These are phyloP conservation scores for Calypte anna DNA, from an alignment of 2,113 vertebrate species.

Conservation along the genomic window DNA sequence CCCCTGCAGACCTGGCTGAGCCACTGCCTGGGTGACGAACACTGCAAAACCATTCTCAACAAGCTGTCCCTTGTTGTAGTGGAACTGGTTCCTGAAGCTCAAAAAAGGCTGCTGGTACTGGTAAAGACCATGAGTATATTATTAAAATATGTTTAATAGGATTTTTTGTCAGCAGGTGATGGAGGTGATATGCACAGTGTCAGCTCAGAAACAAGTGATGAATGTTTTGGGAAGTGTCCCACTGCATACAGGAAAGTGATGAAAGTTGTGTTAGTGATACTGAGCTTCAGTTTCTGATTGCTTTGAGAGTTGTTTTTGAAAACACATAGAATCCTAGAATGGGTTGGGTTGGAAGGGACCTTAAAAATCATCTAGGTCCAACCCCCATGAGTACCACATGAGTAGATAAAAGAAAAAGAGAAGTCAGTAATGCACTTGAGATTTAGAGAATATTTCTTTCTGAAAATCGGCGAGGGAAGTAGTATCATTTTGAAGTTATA, in stretches of 20 bases:
- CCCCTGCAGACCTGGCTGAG: background rate
- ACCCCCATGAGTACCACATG: too few species aligned
- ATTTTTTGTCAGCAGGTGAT: background rate
- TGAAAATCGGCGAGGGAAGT: background rate
- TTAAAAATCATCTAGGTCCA: too few species aligned
- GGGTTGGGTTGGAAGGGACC: too few species aligned
- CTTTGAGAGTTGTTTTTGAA: background rate
- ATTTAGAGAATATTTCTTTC: background rate
- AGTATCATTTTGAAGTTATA: background rate
- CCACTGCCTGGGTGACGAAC: background rate
- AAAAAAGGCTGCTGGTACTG: background rate
- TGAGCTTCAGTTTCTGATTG: background rate
- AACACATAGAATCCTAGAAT: background rate
- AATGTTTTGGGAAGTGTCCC: background rate
- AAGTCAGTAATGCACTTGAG: background rate
- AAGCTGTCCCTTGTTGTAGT: background rate
- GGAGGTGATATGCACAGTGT: background rate
- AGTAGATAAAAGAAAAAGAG: background rate
- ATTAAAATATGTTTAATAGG: accelerated
- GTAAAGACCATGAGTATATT: background rate
- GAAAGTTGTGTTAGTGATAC: background rate
- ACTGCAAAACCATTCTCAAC: background rate
- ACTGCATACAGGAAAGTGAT: background rate
- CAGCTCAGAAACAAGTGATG: background rate
- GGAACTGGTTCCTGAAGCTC: background rate